These are phyloP conservation scores for Phytoseiulus persimilis DNA, from an alignment of 2,888 invertebrate species.

Conservation along the genomic window DNA sequence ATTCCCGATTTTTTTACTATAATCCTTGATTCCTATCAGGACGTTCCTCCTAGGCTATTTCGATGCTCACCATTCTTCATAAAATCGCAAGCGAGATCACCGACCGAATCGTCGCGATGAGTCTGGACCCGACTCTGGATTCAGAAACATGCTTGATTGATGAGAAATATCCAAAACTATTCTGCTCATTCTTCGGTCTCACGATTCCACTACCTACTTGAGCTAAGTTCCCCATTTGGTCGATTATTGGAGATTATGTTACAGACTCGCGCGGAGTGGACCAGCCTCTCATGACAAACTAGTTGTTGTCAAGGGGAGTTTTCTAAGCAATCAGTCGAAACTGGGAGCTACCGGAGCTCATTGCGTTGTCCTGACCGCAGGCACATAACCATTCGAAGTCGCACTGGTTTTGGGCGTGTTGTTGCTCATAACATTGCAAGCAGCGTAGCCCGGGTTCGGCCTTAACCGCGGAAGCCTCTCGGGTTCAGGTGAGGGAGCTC, in stretches of 20 bases:
- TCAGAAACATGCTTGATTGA: not conserved
- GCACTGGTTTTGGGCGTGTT: not conserved
- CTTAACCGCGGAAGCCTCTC: not conserved
- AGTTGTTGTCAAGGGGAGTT: not conserved
- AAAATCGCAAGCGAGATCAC: not conserved
- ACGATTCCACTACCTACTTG: not conserved
- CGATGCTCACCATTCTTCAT: not conserved
- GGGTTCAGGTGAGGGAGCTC: not conserved
- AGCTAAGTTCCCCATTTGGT: not conserved
- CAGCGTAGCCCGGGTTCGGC: not conserved
- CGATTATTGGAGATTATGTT: not conserved
- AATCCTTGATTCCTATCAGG: not conserved
- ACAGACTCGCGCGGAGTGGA: not conserved
- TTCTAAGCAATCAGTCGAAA: not conserved
- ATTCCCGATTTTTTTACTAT: not conserved
- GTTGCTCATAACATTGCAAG: not conserved
- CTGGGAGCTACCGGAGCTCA: not conserved
- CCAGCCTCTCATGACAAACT: not conserved
- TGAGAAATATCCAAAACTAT: not conserved
- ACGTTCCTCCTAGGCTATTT: not conserved
- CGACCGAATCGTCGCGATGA: not conserved
- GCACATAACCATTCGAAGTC: not conserved
- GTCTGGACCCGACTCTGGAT: not conserved
- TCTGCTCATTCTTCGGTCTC: not conserved
- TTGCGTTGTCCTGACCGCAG: not conserved